Evolutionary conservation across 53 echinoderm and acorn worm species (phyloP), one percentile per base, ranked within the genome.

Genomic region (Temnopleurus reevesii): DNA sequence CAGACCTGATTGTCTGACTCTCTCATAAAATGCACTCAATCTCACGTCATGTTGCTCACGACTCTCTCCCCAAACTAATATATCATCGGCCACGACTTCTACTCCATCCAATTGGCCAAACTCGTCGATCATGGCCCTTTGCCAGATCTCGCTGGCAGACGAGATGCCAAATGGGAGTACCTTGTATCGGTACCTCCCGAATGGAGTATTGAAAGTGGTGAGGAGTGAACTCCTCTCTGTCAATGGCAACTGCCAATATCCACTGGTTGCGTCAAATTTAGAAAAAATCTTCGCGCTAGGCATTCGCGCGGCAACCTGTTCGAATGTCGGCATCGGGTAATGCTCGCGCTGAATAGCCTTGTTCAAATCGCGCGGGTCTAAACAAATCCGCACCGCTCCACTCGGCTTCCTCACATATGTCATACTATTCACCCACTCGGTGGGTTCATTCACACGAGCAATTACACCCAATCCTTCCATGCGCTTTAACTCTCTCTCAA

Each of bases 221-320:
- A 88, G 21, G 28, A 33, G 46, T 15, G 88, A 63, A 19, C 66
- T 88, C 65, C 71, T 25, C 17, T 88, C 23, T 46, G 65, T 88
- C 2, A 88, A 41, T 10, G 64, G 64, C 2, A 88, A 47, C 38
- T 88, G 88, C 88, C 88, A 65, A 88, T 88, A 88, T 5, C 88
- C 88, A 65, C 46, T 65, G 6, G 88, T 88, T 8, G 88, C 88
- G 60, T 88, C 88, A 65, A 88, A 88, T 49, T 88, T 88, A 44
- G 88, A 88, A 43, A 88, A 65, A 46, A 65, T 41, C 13, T 45
- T 65, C 4, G 88, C 88, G n/a, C 2, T 46, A 34, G 88, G 88
- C 66, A 88, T 88, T 33, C 88, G 25, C 65, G 88, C 84, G 28
- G 58, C 58, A 10, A 84, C 58, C 2, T 84, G 31, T 34, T 33